These are phyloP conservation scores for Cochlearius cochlearius DNA, from an alignment of 2,113 vertebrate species.

Conservation along the genomic window DNA sequence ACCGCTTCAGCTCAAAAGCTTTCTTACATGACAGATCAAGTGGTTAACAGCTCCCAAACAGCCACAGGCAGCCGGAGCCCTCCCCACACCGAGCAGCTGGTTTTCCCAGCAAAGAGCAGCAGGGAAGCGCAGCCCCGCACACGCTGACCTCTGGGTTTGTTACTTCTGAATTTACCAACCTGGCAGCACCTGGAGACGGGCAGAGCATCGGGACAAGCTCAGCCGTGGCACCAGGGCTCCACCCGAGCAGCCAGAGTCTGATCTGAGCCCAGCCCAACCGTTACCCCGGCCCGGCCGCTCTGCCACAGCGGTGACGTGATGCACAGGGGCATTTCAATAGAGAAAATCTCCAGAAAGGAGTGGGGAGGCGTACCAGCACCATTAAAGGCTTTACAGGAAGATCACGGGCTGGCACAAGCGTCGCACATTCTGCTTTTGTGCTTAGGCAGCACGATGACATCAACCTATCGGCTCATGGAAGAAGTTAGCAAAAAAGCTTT, in stretches of 20 bases:
- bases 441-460: background rate
- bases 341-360: background rate
- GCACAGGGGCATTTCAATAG: background rate
- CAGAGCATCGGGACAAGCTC: background rate
- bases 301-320: fast-evolving
- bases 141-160: background rate
- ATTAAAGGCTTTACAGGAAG: background rate
- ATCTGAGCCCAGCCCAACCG: background rate
- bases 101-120: background rate
- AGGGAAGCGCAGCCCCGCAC: background rate
- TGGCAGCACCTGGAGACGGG: background rate
- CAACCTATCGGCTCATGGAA: background rate
- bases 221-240: background rate
- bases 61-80: background rate
- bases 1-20: background rate
- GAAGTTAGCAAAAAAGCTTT: background rate
- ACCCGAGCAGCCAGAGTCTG: background rate
- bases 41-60: background rate
- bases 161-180: background rate
- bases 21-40: background rate
- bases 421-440: background rate
- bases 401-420: background rate
- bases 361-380: background rate
- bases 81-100: background rate
- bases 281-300: fast-evolving